These are phyloP conservation scores for Macrostomum lignano DNA, from an alignment of 1,140 invertebrate genomes.

Conservation along the genomic window DNA sequence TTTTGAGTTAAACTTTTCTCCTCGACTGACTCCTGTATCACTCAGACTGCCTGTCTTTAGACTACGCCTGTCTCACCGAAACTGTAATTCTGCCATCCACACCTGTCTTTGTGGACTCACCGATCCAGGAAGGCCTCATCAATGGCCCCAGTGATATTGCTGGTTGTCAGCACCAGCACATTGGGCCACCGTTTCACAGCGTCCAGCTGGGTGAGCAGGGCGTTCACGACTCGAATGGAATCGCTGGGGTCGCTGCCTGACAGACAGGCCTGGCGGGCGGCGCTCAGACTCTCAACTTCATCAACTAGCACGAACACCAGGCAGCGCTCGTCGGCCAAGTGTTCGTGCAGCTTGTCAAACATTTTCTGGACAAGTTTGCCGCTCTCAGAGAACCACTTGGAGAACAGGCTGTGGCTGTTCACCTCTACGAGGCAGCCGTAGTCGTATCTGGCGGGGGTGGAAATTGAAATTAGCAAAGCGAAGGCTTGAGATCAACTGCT, in stretches of 20 bases:
- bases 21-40: too few relatives aligned
- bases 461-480: too few relatives aligned
- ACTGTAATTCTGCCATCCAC: too few relatives aligned
- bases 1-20: too few relatives aligned
- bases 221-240: slow-evolving; percentile 76
- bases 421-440: slow-evolving; percentile 72
- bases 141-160: slow-evolving; percentile 66
- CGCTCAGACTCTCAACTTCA: slow-evolving; percentile 75
- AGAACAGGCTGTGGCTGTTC: slow-evolving; percentile 84
- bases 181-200: slow-evolving; percentile 40
- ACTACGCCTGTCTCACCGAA: too few relatives aligned
- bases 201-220: slow-evolving; percentile 73
- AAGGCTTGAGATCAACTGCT: too few relatives aligned
- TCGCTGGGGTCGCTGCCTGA: slow-evolving; percentile 61
- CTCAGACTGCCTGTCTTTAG: too few relatives aligned
- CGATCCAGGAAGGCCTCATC: slow-evolving; percentile 81
- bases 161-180: slow-evolving; percentile 72
- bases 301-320: slow-evolving; percentile 71
- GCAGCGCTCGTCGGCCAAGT: slow-evolving; percentile 42
- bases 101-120: too few relatives aligned
- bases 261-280: slow-evolving; percentile 39
- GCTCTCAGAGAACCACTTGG: slow-evolving; percentile 96
- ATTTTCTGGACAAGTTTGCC: slow-evolving; percentile 77
- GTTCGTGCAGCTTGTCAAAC: slow-evolving; percentile 52
- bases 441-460: too few relatives aligned